Evolutionary conservation across 2,113 vertebrate species (phyloP), one percentile per base, ranked within the genome.

Genomic region (Regulus satrapa): DNA sequence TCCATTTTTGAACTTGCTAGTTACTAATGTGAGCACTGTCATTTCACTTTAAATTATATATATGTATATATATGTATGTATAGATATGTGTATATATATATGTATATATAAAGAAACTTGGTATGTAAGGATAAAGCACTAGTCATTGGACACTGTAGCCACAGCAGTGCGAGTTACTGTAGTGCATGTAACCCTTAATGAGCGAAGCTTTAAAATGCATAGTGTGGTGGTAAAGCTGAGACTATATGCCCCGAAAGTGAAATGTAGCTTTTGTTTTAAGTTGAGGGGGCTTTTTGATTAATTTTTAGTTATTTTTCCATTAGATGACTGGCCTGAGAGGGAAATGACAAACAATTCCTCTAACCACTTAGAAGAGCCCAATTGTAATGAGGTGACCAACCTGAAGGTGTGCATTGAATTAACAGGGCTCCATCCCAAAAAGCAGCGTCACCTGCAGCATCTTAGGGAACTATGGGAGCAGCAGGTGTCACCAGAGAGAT

Each of bases 391-490:
- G 97, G 99, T 99, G 97, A 98, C 99, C 96, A 99, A 99, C 98
- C 99, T 99, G 97, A 99, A 99, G 97, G 99, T 99, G 97, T 99
- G 99, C 98, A 99, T 99, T 95, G 99, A 99, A 98, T 98, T 99
- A 97, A 99, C 99, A 96, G 99, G 99, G 84, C 98, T 99, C 97
- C 98, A 99, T 95, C 99, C 99, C 95, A 99, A 99, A 98, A 99
- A 99, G 94, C 99, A 99, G 96, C 92, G 97, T 95, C 96, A 99
- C 98, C 94, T 99, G 98, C 95, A 98, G 97, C 98, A 99, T 96
- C 98, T 98, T 97, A 98, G 98, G 98, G 98, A 99, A 98, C 98
- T 98, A 63, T 98, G 98, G 98, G 98, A 98, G 96, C 98, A 98
- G 97, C 98, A 98, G 97, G 98, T 98, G 77, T 98, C 98, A 54